A percentile compares a stretch with the other conserved stretches of the same genome.
These are phyloP conservation scores for Centropus unirufus DNA, from an alignment of 2,113 vertebrate species.

Conservation along the genomic window DNA sequence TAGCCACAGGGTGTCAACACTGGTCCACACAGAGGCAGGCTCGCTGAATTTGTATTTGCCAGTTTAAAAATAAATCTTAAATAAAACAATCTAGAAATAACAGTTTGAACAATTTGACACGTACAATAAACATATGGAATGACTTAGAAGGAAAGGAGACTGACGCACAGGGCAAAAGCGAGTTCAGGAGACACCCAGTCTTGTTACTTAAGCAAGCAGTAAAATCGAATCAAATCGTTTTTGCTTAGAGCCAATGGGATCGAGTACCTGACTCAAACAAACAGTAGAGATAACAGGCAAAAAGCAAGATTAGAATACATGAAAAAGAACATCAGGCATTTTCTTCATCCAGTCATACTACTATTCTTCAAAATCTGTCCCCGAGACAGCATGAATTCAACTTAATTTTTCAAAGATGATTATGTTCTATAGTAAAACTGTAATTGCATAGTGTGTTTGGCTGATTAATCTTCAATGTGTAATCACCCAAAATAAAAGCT, in stretches of 20 bases:
- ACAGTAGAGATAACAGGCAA: neutral
- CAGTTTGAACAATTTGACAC: slow-evolving; percentile 62
- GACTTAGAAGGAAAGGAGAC: slow-evolving; percentile 45
- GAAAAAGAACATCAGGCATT: neutral
- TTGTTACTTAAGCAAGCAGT: slow-evolving; percentile 8
- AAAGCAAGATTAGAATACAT: neutral
- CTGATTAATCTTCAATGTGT: neutral
- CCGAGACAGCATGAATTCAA: neutral
- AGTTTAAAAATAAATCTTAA: slow-evolving; percentile 61
- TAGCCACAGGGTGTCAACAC: slow-evolving; percentile 50
- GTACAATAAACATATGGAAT: slow-evolving; percentile 60
- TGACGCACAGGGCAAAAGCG: slow-evolving; percentile 7
- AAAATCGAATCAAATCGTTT: neutral
- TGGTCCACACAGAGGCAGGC: slow-evolving; percentile 15
- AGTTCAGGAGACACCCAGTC: neutral
- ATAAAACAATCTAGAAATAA: slow-evolving; percentile 70
- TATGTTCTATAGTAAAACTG: neutral
- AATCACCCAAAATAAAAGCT: neutral
- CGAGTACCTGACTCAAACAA: neutral
- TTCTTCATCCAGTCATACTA: neutral
- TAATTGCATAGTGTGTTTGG: neutral
- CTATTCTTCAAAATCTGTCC: neutral
- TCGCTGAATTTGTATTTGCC: slow-evolving; percentile 5
- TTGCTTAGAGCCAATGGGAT: neutral
- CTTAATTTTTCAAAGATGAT: neutral